Percentiles rank a stretch among this genome's conserved stretches.
phyloP scores from a whole-genome alignment of 2,113 vertebrate species.

The Eudyptes chrysolophus region DNA sequence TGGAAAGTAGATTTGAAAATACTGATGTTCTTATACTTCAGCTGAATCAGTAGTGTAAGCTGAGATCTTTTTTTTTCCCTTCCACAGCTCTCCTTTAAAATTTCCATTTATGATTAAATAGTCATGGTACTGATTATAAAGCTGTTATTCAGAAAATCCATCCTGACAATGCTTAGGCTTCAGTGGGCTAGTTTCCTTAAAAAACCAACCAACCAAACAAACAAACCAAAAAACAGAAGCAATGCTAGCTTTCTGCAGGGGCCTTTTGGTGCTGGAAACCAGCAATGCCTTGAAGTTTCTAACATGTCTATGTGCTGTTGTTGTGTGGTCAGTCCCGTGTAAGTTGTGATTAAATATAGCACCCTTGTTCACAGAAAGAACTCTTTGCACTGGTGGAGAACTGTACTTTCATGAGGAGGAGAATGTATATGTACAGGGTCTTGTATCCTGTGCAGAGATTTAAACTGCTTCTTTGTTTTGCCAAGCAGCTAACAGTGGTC shows the following conservation, averaged over 20 bases:
- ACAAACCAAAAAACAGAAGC: background rate
- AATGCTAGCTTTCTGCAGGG: background rate
- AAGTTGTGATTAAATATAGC: background rate
- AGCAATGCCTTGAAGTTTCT: background rate
- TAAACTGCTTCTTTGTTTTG: slow-evolving; percentile 52
- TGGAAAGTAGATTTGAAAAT: background rate
- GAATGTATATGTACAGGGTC: background rate
- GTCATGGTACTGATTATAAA: background rate
- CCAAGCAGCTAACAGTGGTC: slow-evolving; percentile 84
- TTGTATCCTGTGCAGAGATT: background rate
- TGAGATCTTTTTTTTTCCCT: background rate
- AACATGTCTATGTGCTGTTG: accelerated
- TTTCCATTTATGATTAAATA: background rate
- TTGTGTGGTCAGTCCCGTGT: accelerated
- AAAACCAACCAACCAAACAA: background rate
- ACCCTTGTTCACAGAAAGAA: background rate
- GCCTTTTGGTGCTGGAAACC: background rate
- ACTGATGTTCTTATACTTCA: background rate
- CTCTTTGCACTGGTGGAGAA: background rate
- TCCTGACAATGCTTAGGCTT: background rate
- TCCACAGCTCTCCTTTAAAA: background rate
- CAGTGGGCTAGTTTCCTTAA: background rate
- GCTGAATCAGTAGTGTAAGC: background rate
- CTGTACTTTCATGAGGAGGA: background rate
- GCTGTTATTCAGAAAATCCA: background rate